Evolutionary conservation across 2,888 invertebrate species (phyloP).

Genomic region (Drosophila multiciliata): DNA sequence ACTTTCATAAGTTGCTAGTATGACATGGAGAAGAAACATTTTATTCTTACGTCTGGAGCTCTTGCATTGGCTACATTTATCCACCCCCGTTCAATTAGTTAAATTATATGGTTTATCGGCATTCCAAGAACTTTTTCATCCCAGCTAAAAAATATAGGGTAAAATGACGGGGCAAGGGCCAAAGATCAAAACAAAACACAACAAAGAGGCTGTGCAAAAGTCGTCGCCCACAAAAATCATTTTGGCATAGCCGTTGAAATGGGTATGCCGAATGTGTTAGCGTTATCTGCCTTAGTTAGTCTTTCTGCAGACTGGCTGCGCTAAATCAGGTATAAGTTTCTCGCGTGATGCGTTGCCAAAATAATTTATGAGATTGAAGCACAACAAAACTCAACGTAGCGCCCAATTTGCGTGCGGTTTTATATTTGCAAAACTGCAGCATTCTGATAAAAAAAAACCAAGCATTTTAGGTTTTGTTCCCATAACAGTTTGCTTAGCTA

Average conservation of each 20-base stretch:
- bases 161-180: slow-evolving; percentile 65
- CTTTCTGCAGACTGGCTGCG: slow-evolving; percentile 45
- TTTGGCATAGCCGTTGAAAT: slow-evolving; percentile 66
- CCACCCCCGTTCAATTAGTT: slow-evolving; percentile 84
- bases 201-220: slow-evolving; percentile 75
- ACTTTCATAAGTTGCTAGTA: slow-evolving; percentile 10
- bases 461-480: slow-evolving; percentile 36
- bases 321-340: slow-evolving; percentile 69
- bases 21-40: slow-evolving; percentile 16
- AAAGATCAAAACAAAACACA: slow-evolving; percentile 75
- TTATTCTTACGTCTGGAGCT: slow-evolving; percentile 27
- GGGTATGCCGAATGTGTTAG: slow-evolving; percentile 67
- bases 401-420: slow-evolving; percentile 73
- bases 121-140: slow-evolving; percentile 78
- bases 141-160: slow-evolving; percentile 64
- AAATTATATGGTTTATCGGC: slow-evolving; percentile 81
- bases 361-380: slow-evolving; percentile 83
- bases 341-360: slow-evolving; percentile 85
- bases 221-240: slow-evolving; percentile 82
- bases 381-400: slow-evolving; percentile 70
- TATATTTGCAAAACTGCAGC: slow-evolving; percentile 38
- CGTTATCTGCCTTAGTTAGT: slow-evolving; percentile 60
- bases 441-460: slow-evolving; percentile 28
- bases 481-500: slow-evolving; percentile 37
- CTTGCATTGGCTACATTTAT: slow-evolving; percentile 61